These are phyloP conservation scores for Tragelaphus scriptus DNA, from an alignment of 2,113 vertebrate species.

Conservation along the genomic window DNA sequence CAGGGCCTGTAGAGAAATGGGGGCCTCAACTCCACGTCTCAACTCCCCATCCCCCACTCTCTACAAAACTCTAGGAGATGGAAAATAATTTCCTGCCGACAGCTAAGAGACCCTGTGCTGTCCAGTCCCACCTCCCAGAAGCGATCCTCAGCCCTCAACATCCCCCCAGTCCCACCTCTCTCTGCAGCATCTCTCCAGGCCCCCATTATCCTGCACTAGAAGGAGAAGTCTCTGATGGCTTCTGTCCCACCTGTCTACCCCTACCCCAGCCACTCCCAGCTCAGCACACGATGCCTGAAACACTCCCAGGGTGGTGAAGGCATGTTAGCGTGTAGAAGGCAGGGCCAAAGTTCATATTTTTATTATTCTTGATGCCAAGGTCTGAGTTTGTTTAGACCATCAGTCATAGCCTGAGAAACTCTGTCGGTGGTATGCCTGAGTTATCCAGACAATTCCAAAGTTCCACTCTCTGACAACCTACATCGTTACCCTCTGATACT, in stretches of 20 bases:
- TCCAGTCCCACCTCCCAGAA: fast-evolving
- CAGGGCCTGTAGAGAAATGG: background rate
- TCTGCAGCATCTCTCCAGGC: background rate
- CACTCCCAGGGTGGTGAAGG: fast-evolving
- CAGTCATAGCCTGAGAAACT: fast-evolving
- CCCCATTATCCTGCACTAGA: background rate
- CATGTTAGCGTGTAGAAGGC: fast-evolving
- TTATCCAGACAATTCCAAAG: background rate
- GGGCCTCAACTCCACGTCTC: background rate
- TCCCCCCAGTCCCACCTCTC: too few species aligned
- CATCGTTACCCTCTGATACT: too few species aligned
- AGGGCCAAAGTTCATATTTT: background rate
- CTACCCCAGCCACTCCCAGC: background rate
- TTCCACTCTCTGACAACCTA: fast-evolving
- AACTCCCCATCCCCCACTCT: background rate
- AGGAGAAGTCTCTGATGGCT: background rate
- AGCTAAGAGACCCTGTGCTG: background rate
- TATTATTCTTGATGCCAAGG: background rate
- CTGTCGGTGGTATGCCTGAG: background rate
- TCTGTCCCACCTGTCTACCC: background rate
- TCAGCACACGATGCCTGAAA: fast-evolving
- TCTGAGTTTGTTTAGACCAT: background rate
- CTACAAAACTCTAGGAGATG: background rate
- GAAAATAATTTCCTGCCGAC: background rate
- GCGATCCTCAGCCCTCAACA: background rate